A percentile compares a stretch with the other conserved stretches of the same genome.
Evolutionary conservation across 2,888 invertebrate species (phyloP).

Genomic region (Lumbricus terrestris): DNA sequence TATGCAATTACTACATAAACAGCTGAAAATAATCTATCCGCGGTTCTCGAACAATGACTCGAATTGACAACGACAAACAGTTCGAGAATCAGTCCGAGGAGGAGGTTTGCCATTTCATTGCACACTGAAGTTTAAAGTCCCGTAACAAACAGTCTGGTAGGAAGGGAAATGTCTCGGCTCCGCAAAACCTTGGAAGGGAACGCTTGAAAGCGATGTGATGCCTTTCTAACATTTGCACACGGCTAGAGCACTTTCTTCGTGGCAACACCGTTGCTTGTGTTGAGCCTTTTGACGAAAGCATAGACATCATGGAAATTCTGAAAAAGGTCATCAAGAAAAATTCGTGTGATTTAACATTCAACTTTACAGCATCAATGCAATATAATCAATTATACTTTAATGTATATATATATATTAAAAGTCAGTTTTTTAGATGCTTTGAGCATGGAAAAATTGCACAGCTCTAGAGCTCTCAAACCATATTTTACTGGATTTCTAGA

Average conservation of each 20-base stretch:
- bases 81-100: not conserved
- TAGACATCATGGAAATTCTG: constrained; percentile 23
- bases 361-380: too few relatives aligned
- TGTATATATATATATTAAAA: too few relatives aligned
- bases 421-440: too few relatives aligned
- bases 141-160: not conserved
- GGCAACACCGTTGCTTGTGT: not conserved
- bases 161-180: not conserved
- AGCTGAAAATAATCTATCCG: not conserved
- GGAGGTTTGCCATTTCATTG: not conserved
- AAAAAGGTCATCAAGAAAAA: not conserved
- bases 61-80: not conserved
- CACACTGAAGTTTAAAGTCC: not conserved
- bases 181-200: not conserved
- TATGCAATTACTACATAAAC: not conserved
- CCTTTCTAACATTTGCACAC: not conserved
- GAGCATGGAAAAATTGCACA: too few relatives aligned
- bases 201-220: not conserved
- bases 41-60: not conserved
- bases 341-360: not conserved
- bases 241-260: constrained; percentile 18
- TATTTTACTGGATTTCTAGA: too few relatives aligned
- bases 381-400: too few relatives aligned
- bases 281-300: constrained; percentile 19
- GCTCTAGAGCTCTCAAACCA: too few relatives aligned